Conservation (phyloP, 1,140 invertebrate genomes). For the Rhyzopertha dominica region DNA sequence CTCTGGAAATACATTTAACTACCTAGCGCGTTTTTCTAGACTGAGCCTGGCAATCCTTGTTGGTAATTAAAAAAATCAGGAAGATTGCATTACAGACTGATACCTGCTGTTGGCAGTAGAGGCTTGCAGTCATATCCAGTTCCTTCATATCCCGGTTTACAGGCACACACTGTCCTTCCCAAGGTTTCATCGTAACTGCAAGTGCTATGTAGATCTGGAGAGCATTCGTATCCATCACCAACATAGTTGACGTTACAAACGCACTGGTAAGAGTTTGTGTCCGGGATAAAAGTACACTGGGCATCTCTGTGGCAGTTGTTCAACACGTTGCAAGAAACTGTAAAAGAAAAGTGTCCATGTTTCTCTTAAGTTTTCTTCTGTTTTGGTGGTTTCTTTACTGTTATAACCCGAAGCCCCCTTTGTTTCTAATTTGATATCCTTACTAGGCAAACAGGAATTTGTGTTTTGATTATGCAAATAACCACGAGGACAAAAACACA, state of each 20-base stretch:
- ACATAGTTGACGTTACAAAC: too few species aligned
- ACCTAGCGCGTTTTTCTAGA: too few species aligned
- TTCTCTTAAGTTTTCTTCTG: too few species aligned
- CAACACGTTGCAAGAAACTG: slow-evolving; percentile 66
- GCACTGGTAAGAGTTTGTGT: slow-evolving; percentile 61
- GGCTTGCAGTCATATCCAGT: slow-evolving; percentile 67
- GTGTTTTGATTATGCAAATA: slow-evolving; percentile 42
- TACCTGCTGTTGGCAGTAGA: slow-evolving; percentile 18
- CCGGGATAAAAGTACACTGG: slow-evolving; percentile 62
- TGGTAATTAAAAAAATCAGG: too few species aligned
- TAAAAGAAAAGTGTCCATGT: slow-evolving; percentile 46
- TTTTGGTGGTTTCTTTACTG: too few species aligned
- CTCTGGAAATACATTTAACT: too few species aligned
- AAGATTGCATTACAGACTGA: too few species aligned
- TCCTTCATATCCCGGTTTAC: slow-evolving; percentile 72
- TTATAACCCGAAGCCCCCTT: slow-evolving; percentile 48
- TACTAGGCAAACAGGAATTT: slow-evolving; percentile 43
- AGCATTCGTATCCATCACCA: slow-evolving; percentile 72
- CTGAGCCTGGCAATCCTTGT: too few species aligned
- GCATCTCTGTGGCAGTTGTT: slow-evolving; percentile 74
- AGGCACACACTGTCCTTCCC: slow-evolving; percentile 68
- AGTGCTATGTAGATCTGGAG: slow-evolving; percentile 65
- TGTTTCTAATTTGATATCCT: slow-evolving; percentile 41
- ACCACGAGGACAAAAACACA: slow-evolving; percentile 50
- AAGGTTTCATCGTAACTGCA: slow-evolving; percentile 62